phyloP scores from a whole-genome alignment of 1,140 invertebrate genomes.

The Lepidurus couesii region DNA sequence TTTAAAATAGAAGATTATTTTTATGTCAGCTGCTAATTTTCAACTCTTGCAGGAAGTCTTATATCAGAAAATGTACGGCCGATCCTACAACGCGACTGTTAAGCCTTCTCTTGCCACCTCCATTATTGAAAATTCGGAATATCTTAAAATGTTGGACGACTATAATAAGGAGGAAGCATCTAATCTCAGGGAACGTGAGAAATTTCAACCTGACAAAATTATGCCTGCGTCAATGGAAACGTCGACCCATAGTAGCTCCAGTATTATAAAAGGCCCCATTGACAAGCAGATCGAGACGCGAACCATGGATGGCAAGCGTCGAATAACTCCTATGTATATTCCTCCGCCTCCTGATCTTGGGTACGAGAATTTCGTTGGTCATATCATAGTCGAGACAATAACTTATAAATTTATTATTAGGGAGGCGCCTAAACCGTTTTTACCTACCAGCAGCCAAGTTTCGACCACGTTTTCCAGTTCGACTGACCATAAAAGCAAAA shows the following conservation, averaged over 20 bases:
- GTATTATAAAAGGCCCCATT: slow-evolving; percentile 56
- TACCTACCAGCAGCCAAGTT: slow-evolving; percentile 26
- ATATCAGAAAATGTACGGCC: slow-evolving; percentile 77
- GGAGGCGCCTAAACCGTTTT: slow-evolving; percentile 29
- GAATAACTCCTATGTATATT: slow-evolving; percentile 94
- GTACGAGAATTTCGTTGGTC: slow-evolving; percentile 42
- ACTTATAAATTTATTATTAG: background rate
- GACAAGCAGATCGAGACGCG: slow-evolving; percentile 94
- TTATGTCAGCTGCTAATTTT: background rate
- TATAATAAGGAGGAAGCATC: slow-evolving; percentile 35
- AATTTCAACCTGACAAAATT: background rate
- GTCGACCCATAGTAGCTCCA: slow-evolving; percentile 28
- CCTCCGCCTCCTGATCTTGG: slow-evolving; percentile 59
- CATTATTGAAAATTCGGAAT: slow-evolving; percentile 75
- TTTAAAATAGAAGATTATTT: background rate
- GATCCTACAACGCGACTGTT: slow-evolving; percentile 22
- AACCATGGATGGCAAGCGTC: slow-evolving; percentile 82
- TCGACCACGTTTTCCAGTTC: slow-evolving; percentile 65
- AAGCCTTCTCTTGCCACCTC: slow-evolving; percentile 46
- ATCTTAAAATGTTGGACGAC: slow-evolving; percentile 47
- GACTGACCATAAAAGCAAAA: slow-evolving; percentile 70
- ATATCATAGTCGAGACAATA: background rate
- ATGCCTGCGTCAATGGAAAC: slow-evolving; percentile 23
- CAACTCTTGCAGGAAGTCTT: slow-evolving; percentile 58
- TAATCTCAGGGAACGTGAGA: background rate